Conservation (phyloP, 2,797 vertebrate species). For the Holocentrus rufus region DNA sequence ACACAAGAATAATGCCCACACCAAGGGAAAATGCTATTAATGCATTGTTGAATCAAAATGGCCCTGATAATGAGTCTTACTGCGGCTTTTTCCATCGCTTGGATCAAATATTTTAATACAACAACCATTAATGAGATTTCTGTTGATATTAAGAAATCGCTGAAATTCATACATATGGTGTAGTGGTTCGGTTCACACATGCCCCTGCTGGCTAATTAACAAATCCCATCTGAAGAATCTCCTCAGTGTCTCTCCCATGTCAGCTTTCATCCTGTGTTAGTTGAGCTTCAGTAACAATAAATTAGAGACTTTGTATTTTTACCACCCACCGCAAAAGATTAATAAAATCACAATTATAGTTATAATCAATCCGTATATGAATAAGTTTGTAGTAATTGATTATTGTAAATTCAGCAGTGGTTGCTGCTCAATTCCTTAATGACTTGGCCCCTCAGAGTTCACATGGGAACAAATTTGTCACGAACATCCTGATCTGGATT, state of each 20-base stretch:
- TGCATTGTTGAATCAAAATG: neutral
- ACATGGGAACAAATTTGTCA: constrained; percentile 2
- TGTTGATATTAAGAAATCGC: no score
- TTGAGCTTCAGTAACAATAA: neutral
- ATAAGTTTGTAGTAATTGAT: neutral
- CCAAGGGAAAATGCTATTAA: neutral
- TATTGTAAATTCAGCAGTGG: neutral
- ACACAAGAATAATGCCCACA: neutral
- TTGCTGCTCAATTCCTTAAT: neutral
- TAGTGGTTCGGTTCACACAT: no score
- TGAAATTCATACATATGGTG: no score
- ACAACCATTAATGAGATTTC: no score
- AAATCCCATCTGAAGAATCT: no score
- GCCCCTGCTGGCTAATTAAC: no score
- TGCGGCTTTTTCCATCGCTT: neutral
- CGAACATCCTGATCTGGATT: neutral
- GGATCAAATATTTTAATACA: no score
- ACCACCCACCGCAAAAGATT: neutral
- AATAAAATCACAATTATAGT: neutral
- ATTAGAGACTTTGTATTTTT: neutral
- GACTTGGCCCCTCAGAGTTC: constrained; percentile 5
- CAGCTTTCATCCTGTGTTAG: neutral
- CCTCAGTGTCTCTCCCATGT: neutral
- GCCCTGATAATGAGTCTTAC: neutral
- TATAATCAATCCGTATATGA: no score